Evolutionary conservation across 2,888 invertebrate species (phyloP), one percentile per base, ranked within the genome.

Genomic region (Ariolimax columbianus): DNA sequence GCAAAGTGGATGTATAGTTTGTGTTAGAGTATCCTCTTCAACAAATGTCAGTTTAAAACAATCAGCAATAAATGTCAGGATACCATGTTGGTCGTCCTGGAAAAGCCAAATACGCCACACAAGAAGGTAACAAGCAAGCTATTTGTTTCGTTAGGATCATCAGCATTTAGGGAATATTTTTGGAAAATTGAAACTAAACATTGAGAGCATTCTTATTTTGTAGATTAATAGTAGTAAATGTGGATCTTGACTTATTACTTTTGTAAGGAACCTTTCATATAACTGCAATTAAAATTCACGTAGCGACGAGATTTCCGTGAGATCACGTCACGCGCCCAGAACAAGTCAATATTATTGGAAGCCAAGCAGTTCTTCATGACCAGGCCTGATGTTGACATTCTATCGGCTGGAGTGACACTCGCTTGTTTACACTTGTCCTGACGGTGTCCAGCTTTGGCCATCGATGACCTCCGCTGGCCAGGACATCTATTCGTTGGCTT

Each of bases 51-150:
- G 30, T 30, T 11, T 72, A 19, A 72, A 40, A 72, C 40, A 72
- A 72, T 72, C 40, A 38, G 40, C 38, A 72, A 72, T 72, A 72
- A 72, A 40, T 72, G 72, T 72, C 72, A 72, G n/a, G 23, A 23
- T 0, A 40, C 72, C 72, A 38, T 40, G 40, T 26, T 72, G 72
- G 19, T 4, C 19, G 9, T 55, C n/a, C 2, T 23, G 9, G 3
- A 55, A 7, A 55, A 55, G 3, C 17, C 55, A 55, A 23, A 4
- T 68, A 68, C 1, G 17, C 55, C 17, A 55, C 6, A 55, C 19
- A 17, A 19, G 17, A 17, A 55, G 55, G 55, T 55, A 55, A 55
- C 55, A 23, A 3, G 55, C 3, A 23, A 55, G 17, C 7, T 47
- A 47, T 55, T 6, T 19, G 23, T 55, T 19, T 55, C 55, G 3